These are phyloP conservation scores for Clarias macrocephalus DNA, from an alignment of 2,113 vertebrate species.

Conservation along the genomic window DNA sequence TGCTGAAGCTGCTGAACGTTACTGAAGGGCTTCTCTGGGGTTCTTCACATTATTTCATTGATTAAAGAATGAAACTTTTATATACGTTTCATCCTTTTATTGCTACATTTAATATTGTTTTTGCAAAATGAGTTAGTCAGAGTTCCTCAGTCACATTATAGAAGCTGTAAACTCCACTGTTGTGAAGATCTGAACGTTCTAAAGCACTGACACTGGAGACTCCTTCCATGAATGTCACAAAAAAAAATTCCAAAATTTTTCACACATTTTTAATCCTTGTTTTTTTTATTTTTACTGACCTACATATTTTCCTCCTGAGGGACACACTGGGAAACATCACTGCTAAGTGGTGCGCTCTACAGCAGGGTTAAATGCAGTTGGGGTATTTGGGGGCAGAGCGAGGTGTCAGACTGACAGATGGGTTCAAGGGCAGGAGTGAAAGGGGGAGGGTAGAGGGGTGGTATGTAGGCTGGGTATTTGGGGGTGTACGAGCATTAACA, in stretches of 20 bases:
- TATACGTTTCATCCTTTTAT: not conserved
- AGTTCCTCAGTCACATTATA: not conserved
- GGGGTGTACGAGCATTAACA: not conserved
- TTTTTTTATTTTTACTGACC: not conserved
- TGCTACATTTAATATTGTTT: not conserved
- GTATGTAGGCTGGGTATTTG: not conserved
- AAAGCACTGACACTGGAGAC: not conserved
- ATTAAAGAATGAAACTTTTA: not conserved
- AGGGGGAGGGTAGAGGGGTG: slow-evolving; percentile 5
- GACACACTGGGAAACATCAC: not conserved
- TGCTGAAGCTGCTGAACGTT: too few species aligned
- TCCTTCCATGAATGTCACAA: not conserved
- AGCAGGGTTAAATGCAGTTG: slow-evolving; percentile 41
- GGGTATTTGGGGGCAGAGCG: slow-evolving; percentile 16
- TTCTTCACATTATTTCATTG: not conserved
- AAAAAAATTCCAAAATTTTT: not conserved
- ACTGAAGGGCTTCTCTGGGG: too few species aligned
- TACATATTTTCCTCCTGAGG: not conserved
- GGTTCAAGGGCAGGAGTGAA: slow-evolving; percentile 55
- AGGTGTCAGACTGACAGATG: slow-evolving; percentile 74
- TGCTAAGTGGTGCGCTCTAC: not conserved
- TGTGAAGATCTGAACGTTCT: too few species aligned
- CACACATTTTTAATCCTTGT: not conserved
- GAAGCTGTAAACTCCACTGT: not conserved
- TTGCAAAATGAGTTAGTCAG: not conserved